A percentile compares a stretch with the other conserved stretches of the same genome.
Conservation (phyloP, 2,113 vertebrate genomes). For the Tyto alba region DNA sequence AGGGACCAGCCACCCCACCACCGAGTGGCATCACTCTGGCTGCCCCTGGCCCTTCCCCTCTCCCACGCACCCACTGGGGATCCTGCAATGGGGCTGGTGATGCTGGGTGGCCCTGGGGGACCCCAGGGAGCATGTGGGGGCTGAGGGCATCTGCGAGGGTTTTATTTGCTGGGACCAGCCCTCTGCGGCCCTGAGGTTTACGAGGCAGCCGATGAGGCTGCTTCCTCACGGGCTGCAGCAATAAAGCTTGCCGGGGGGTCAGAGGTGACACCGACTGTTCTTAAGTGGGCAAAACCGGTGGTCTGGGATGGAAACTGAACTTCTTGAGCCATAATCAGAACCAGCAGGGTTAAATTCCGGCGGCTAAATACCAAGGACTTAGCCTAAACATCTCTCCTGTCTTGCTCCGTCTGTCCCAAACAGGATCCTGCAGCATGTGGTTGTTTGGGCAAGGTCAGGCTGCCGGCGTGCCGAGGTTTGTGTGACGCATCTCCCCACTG, state of each 20-base stretch:
- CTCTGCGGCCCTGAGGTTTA: background rate
- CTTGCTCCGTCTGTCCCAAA: background rate
- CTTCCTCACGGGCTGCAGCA: background rate
- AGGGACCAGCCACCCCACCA: background rate
- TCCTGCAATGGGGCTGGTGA: fast-evolving
- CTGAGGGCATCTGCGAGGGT: background rate
- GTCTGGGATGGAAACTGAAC: slow-evolving; percentile 50
- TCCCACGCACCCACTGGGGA: fast-evolving
- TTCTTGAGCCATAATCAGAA: slow-evolving; percentile 48
- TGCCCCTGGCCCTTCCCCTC: background rate
- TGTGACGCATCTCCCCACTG: background rate
- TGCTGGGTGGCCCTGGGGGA: background rate
- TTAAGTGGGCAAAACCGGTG: slow-evolving; percentile 17
- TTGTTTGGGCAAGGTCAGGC: slow-evolving; percentile 11
- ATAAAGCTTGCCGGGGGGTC: slow-evolving; percentile 5
- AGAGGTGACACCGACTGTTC: slow-evolving; percentile 9
- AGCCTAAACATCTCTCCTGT: slow-evolving; percentile 48
- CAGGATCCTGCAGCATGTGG: background rate
- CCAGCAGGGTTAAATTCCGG: slow-evolving; percentile 26
- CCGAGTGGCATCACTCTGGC: fast-evolving
- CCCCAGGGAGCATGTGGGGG: fast-evolving
- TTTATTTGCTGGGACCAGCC: background rate
- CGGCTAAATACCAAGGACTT: background rate
- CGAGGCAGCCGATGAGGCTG: background rate
- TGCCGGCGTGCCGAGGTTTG: background rate